Conservation (phyloP, 2,888 invertebrate species). For the Mesoligia furuncula region DNA sequence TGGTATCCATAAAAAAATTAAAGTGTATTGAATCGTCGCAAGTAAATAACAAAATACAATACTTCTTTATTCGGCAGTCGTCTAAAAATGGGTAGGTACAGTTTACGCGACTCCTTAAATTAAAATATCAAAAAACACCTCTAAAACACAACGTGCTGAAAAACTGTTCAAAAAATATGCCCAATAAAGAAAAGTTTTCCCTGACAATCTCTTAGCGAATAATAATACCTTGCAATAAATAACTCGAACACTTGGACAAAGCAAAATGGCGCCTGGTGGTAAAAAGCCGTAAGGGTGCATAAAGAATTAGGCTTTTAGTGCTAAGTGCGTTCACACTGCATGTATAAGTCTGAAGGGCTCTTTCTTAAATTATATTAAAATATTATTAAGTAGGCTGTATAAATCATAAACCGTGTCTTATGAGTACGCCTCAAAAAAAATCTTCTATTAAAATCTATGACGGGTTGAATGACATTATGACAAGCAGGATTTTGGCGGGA, state of each 20-base stretch:
- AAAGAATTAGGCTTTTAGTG: constrained; percentile 86
- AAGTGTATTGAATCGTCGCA: too few species aligned
- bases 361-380: constrained; percentile 63
- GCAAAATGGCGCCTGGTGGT: constrained; percentile 77
- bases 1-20: not conserved
- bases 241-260: constrained; percentile 78
- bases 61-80: not conserved
- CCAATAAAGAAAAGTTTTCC: constrained; percentile 37
- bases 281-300: constrained; percentile 86
- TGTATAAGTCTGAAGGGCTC: constrained; percentile 60
- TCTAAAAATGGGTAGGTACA: not conserved
- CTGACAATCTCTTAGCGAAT: constrained; percentile 63
- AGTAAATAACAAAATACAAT: not conserved
- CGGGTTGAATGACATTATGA: not conserved
- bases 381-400: constrained; percentile 37
- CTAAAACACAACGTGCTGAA: not conserved
- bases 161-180: not conserved
- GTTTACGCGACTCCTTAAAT: not conserved
- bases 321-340: constrained; percentile 82
- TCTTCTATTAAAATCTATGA: not conserved
- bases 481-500: not conserved
- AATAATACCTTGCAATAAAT: constrained; percentile 77
- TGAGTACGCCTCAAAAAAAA: not conserved
- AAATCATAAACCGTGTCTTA: constrained; percentile 11
- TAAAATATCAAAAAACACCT: not conserved